Percentiles rank a stretch among this genome's conserved stretches.
Conservation (phyloP, 1,140 invertebrate species). For the Gryllus bimaculatus region DNA sequence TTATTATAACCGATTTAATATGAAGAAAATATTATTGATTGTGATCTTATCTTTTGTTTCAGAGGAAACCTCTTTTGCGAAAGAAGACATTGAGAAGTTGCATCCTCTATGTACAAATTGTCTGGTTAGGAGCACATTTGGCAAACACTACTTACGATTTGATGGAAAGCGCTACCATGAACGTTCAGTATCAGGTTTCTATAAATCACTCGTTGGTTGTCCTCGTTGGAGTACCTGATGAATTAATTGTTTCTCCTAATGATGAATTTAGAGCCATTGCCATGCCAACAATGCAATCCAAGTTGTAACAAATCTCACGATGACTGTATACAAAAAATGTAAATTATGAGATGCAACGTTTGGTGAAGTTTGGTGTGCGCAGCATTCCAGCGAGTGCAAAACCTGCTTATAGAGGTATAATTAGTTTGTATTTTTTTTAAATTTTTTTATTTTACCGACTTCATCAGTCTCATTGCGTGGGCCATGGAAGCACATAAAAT, state of each 20-base stretch:
- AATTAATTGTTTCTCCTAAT: constrained; percentile 43
- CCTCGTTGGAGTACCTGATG: constrained; percentile 56
- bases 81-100: constrained; percentile 42
- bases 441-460: not conserved
- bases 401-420: constrained; percentile 38
- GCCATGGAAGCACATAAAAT: not conserved
- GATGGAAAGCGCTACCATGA: constrained; percentile 31
- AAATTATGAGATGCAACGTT: constrained; percentile 50
- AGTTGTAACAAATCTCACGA: not conserved
- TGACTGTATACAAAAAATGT: constrained; percentile 1
- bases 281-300: constrained; percentile 44
- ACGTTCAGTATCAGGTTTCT: not conserved
- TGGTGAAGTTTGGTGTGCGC: constrained; percentile 58
- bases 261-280: constrained; percentile 39
- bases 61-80: constrained; percentile 41
- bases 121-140: constrained; percentile 53
- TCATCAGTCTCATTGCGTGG: not conserved
- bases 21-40: not conserved
- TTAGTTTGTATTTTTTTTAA: not conserved
- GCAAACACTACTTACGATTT: constrained; percentile 38
- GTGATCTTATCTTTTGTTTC: constrained; percentile 10
- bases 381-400: constrained; percentile 42
- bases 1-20: not conserved
- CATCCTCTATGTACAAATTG: constrained; percentile 46
- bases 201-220: constrained; percentile 45